Conservation (phyloP, 2,113 vertebrate genomes). For the Isurus oxyrinchus region DNA sequence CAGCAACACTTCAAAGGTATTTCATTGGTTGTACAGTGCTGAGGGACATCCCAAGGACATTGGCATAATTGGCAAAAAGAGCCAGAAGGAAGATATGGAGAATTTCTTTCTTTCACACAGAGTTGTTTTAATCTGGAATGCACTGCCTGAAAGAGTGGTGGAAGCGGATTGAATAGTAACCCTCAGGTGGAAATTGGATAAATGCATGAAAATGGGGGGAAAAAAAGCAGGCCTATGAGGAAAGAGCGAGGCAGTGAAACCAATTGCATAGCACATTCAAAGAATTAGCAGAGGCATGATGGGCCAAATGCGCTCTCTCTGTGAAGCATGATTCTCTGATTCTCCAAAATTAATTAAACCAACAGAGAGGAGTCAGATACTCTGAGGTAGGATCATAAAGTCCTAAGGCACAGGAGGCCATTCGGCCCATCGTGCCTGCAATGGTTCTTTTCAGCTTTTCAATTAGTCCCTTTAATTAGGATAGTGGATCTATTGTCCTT, state of each 20-base stretch:
- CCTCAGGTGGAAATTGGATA: neutral
- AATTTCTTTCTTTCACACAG: neutral
- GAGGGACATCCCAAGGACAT: neutral
- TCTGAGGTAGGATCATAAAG: neutral
- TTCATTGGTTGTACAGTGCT: neutral
- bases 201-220: neutral
- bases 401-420: neutral
- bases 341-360: neutral
- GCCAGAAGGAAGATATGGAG: neutral
- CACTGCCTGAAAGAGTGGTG: neutral
- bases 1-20: neutral
- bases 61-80: neutral
- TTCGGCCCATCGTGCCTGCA: neutral
- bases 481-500: neutral
- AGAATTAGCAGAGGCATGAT: neutral
- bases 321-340: neutral
- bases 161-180: neutral
- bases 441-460: neutral
- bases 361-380: neutral
- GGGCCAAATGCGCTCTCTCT: neutral
- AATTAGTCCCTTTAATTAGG: neutral
- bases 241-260: neutral
- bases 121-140: neutral
- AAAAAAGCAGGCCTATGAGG: neutral
- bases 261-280: neutral